Base-by-base conservation (phyloP, 2,797 vertebrate species). In the Cynopterus sphinx region DNA sequence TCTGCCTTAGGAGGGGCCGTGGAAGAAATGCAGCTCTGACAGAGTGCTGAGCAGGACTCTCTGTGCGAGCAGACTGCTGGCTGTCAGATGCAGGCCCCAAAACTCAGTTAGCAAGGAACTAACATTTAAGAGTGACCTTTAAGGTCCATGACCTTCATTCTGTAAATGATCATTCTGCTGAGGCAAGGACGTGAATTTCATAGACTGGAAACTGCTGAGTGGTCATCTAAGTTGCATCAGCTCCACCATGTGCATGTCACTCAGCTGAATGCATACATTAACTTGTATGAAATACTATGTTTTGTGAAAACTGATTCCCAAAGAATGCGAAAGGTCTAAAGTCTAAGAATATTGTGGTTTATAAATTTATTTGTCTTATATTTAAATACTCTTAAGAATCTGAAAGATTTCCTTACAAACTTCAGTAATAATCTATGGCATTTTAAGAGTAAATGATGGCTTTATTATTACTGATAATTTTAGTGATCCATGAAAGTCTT, bases 351-450 rank as follows among this genome's bases (percentile, higher is more conserved):
- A 83, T 0, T 46, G 59, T 91, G 61, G 57, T 67, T 70, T 53
- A 70, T 89, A 59, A 91, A 67, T 53, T 53, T 74, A 77, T 73
- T 87, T 41, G 77, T 85, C n/a, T 92, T 82, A 79, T 41, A 74
- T 63, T 92, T 84, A 95, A 71, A 82, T 77, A 84, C 24, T 84
- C 43, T 49, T 82, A 71, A 71, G 33, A 94, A 55, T 65, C 31
- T 92, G 68, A 74, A 96, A 90, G 53, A 55, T 31, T 51, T 88
- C 61, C 61, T 71, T 89, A 46, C 71, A 79, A 78, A 43, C 55
- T 89, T 93, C 63, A 55, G 16, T 53, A 75, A 90, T 1, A 94
- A 57, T 68, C 6, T 19, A 33, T 1, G 84, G 41, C 41, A 53
- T 77, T 85, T 82, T 75, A 31, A 81, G n/a, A 39, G 92, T 17